phyloP scores from a whole-genome alignment of 2,113 vertebrate species.

The Buteo buteo region DNA sequence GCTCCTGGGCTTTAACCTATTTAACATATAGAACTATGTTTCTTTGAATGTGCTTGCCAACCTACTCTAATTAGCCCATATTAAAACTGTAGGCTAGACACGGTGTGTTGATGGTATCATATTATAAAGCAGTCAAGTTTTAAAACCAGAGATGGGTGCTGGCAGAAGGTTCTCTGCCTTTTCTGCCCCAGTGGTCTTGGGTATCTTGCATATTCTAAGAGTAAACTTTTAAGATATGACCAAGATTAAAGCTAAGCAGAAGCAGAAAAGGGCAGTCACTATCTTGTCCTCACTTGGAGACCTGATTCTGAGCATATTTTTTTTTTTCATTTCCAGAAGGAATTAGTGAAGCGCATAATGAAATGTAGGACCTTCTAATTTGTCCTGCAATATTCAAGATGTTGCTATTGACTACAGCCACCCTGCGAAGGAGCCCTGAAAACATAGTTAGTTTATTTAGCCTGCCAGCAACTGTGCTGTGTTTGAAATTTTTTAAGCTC shows the following conservation, averaged over 20 bases:
- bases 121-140: background rate
- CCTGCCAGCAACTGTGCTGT: background rate
- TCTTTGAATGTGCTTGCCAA: slow-evolving; percentile 9
- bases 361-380: background rate
- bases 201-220: background rate
- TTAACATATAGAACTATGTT: background rate
- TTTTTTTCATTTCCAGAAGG: background rate
- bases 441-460: background rate
- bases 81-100: background rate
- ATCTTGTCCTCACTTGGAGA: background rate
- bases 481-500: background rate
- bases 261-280: background rate
- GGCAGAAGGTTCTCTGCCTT: background rate
- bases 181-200: background rate
- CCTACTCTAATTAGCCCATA: background rate
- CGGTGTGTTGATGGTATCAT: background rate
- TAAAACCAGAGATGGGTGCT: background rate
- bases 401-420: background rate
- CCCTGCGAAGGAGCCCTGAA: background rate
- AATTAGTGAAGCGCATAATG: background rate
- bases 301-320: background rate
- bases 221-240: background rate
- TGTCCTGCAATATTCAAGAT: background rate
- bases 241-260: background rate
- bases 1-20: background rate